These are phyloP conservation scores for Micropoecilia bifurca DNA, from an alignment of 2,797 vertebrate species.

Conservation along the genomic window DNA sequence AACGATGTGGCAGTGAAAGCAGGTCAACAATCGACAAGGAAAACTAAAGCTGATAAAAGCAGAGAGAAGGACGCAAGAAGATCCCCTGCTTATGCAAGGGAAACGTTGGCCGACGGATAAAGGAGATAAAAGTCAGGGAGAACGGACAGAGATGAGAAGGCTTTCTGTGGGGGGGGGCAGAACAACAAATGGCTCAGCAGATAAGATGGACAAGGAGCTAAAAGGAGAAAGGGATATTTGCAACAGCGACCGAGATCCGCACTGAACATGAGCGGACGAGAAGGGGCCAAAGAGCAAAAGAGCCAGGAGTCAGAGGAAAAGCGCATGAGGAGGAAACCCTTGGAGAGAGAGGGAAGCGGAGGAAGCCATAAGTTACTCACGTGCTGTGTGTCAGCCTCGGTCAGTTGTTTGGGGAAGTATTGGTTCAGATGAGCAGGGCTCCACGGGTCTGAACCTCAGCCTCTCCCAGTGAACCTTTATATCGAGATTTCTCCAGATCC, in stretches of 20 bases:
- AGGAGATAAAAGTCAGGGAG: constrained; percentile 27
- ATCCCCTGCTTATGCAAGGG: constrained; percentile 43
- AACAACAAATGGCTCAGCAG: constrained; percentile 40
- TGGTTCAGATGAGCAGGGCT: constrained; percentile 56
- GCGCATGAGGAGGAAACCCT: background rate
- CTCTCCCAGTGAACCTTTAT: constrained; percentile 64
- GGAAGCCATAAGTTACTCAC: constrained; percentile 58
- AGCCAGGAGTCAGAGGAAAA: background rate
- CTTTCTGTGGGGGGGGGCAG: background rate
- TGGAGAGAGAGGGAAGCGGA: constrained; percentile 10
- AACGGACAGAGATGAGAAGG: background rate
- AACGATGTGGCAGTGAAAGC: constrained; percentile 23
- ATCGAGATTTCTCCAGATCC: constrained; percentile 59
- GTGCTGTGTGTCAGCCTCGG: constrained; percentile 47
- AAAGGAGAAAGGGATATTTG: constrained; percentile 29
- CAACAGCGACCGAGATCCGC: constrained; percentile 14
- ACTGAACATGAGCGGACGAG: constrained; percentile 1
- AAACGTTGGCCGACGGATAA: constrained; percentile 39
- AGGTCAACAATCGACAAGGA: constrained; percentile 37
- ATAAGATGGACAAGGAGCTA: constrained; percentile 40
- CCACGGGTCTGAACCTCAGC: constrained; percentile 51
- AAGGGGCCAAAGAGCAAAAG: constrained; percentile 1
- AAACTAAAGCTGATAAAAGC: constrained; percentile 17
- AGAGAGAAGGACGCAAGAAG: constrained; percentile 19
- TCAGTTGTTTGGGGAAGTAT: constrained; percentile 46